These are phyloP conservation scores for Caenorhabditis imperialis DNA, from an alignment of 2,888 invertebrate species.

Conservation along the genomic window DNA sequence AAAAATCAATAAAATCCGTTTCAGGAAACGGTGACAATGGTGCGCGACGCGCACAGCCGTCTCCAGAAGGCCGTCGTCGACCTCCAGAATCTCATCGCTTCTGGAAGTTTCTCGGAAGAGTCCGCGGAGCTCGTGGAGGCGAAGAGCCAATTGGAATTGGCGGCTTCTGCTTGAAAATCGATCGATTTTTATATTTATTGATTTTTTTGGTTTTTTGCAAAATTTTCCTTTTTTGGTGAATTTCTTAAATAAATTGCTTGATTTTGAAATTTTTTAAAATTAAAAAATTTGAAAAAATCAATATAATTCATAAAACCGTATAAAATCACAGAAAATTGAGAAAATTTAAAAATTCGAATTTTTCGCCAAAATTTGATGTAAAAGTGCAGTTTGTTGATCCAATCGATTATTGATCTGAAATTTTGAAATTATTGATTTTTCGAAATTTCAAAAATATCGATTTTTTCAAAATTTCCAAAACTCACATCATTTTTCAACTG, in stretches of 20 bases:
- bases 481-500: constrained; percentile 12
- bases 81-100: constrained; percentile 18
- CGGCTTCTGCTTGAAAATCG: constrained; percentile 21
- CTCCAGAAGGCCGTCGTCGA: constrained; percentile 42
- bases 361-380: constrained; percentile 14
- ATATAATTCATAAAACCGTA: too few species aligned
- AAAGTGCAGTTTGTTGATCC: constrained; percentile 11
- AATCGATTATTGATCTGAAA: constrained; percentile 19
- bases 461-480: too few species aligned
- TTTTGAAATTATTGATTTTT: not conserved
- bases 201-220: not conserved
- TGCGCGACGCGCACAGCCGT: constrained; percentile 47
- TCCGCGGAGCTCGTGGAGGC: constrained; percentile 31
- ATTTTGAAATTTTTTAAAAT: not conserved
- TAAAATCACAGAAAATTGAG: not conserved
- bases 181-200: not conserved
- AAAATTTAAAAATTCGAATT: not conserved
- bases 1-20: constrained; percentile 1
- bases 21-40: constrained; percentile 64
- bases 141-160: constrained; percentile 22
- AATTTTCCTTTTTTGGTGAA: constrained; percentile 7
- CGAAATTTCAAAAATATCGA: too few species aligned
- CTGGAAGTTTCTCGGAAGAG: constrained; percentile 1
- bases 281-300: not conserved
- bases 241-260: not conserved